phyloP scores from a whole-genome alignment of 2,888 invertebrate species.

The Thera obeliscata region DNA sequence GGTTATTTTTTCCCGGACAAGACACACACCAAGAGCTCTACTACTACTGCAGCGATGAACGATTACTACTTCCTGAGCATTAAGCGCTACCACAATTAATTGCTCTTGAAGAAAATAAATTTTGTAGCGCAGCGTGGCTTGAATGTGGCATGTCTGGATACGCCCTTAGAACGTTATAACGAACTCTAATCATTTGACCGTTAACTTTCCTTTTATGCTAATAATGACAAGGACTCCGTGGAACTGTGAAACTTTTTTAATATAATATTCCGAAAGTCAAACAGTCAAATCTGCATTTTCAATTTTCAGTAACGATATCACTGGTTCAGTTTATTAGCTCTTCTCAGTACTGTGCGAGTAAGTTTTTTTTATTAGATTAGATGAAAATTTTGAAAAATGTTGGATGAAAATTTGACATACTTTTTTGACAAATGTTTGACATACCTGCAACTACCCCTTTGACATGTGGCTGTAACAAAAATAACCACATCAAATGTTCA shows the following conservation, averaged over 20 bases:
- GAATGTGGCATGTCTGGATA: slow-evolving; percentile 1
- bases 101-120: not conserved
- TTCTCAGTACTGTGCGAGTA: slow-evolving; percentile 2
- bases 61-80: too few species aligned
- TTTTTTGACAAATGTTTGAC: too few species aligned
- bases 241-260: slow-evolving; percentile 61
- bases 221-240: slow-evolving; percentile 55
- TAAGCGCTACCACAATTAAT: too few species aligned
- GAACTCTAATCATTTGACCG: slow-evolving; percentile 52
- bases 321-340: slow-evolving; percentile 40
- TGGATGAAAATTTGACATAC: too few species aligned
- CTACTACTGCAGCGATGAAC: too few species aligned
- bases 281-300: slow-evolving; percentile 56
- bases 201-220: slow-evolving; percentile 65
- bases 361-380: not conserved
- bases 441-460: too few species aligned
- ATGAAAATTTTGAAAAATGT: not conserved
- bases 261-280: slow-evolving; percentile 65
- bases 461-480: too few species aligned
- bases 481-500: too few species aligned
- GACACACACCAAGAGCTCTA: too few species aligned
- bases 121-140: not conserved
- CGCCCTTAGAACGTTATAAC: slow-evolving; percentile 9
- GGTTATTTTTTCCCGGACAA: too few species aligned
- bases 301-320: slow-evolving; percentile 51